Conservation (phyloP, 2,888 invertebrate genomes). For the Dexiosoma caninum region DNA sequence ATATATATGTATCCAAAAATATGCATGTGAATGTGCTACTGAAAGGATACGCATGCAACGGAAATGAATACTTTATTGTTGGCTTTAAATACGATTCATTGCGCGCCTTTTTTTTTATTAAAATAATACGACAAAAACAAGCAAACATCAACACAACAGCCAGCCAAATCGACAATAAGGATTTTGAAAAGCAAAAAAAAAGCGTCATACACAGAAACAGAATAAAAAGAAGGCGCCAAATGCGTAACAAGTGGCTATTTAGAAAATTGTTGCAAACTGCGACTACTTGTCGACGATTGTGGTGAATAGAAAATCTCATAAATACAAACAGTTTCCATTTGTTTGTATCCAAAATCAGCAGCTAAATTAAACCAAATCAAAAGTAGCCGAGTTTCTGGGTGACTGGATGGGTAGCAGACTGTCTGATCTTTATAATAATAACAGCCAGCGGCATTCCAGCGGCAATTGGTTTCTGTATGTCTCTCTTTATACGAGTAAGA, state of each 20-base stretch:
- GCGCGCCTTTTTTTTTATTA: constrained; percentile 41
- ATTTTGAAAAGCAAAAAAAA: constrained; percentile 10
- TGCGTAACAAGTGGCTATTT: constrained; percentile 59
- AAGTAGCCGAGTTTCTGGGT: neutral
- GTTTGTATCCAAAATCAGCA: constrained; percentile 26
- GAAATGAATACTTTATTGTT: constrained; percentile 15
- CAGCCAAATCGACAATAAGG: constrained; percentile 9
- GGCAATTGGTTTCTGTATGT: neutral
- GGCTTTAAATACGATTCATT: constrained; percentile 17
- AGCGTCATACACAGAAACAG: neutral
- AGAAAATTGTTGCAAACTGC: constrained; percentile 55
- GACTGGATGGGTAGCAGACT: constrained; percentile 27
- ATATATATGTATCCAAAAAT: no score
- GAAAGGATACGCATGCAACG: neutral
- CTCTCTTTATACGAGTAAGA: constrained; percentile 6
- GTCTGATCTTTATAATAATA: constrained; percentile 41
- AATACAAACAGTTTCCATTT: neutral
- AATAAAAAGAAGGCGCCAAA: constrained; percentile 51
- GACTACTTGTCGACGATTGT: constrained; percentile 52
- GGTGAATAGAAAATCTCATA: constrained; percentile 16
- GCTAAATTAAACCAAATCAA: constrained; percentile 1
- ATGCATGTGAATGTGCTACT: neutral
- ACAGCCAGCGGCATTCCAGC: constrained; percentile 15
- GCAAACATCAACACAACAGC: constrained; percentile 6
- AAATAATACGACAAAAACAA: constrained; percentile 18